These are phyloP conservation scores for Drosophila borborema DNA, from an alignment of 2,888 invertebrate genomes.

Conservation along the genomic window DNA sequence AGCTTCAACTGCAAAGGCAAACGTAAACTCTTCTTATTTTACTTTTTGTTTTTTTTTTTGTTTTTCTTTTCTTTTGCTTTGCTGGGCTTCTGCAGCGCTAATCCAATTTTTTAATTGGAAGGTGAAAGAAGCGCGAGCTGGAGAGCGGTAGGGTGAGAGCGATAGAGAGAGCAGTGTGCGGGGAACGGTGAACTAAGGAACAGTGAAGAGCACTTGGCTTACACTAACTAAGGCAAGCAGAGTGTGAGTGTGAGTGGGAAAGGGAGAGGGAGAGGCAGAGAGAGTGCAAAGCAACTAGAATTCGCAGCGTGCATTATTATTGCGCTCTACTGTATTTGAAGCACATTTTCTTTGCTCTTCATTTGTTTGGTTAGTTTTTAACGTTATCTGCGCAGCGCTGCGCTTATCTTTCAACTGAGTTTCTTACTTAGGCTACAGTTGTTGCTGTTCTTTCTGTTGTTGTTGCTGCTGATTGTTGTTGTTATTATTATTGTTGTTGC, in stretches of 20 bases:
- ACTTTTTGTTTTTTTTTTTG: constrained; percentile 12
- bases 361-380: constrained; percentile 50
- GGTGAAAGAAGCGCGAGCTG: constrained; percentile 2
- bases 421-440: constrained; percentile 44
- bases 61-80: constrained; percentile 33
- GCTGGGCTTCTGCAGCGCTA: constrained; percentile 58
- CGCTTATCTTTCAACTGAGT: constrained; percentile 66
- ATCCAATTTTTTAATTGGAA: constrained; percentile 77
- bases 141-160: constrained; percentile 1
- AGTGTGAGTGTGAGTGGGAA: not conserved
- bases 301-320: constrained; percentile 39
- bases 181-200: constrained; percentile 34
- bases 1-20: constrained; percentile 35
- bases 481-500: constrained; percentile 18
- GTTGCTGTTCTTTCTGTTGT: constrained; percentile 23
- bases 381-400: constrained; percentile 58
- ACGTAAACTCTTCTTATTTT: constrained; percentile 42
- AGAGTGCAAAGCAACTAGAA: constrained; percentile 8
- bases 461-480: constrained; percentile 1
- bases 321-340: constrained; percentile 14
- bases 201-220: constrained; percentile 68
- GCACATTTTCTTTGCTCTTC: constrained; percentile 28
- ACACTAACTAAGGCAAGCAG: constrained; percentile 18
- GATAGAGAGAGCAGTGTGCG: not conserved
- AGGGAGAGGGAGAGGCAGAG: not conserved